Base-by-base conservation (phyloP, 2,797 vertebrate genomes). In the Peromyscus attwateri region DNA sequence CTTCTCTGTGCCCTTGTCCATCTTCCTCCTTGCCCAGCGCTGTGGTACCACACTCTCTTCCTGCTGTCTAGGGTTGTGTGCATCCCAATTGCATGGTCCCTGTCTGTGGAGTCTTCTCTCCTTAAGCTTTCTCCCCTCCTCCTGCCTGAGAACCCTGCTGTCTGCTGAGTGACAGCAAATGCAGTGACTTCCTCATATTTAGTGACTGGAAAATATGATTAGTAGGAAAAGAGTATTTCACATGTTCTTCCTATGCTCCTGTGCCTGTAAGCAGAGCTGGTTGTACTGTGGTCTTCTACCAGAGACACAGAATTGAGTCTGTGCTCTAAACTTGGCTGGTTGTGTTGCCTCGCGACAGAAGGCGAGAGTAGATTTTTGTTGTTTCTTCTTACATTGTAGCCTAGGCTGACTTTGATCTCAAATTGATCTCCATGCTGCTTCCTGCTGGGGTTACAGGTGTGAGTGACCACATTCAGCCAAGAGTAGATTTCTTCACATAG, bases 191-290 rank as follows among this genome's bases (percentile, higher is more conserved):
- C 57, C 89, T 94, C 80, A 85, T 76, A 88, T 89, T 87, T 73
- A 80, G 25, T 85, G 31, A 76, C 40, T 87, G n/a, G 10, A 89
- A 92, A 70, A 91, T 95, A 66, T 88, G 89, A 40, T 62, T 89
- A 66, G 7, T 77, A 71, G 60, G 71, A 92, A 91, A 84, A n/a
- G 29, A 9, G 46, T 82, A 3, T 23, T 77, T 89, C 27, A 49
- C 43, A 3, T 87, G 73, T 96, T 76, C 27, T 23, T 76, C 29
- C 34, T 91, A 43, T 70, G 23, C 8, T 40, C 21, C 2, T 8
- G 3, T 84, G 12, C 70, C 55, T 88, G 3, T 29, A 55, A 13
- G 37, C 13, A 93, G 68, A 94, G 21, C 17, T 80, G 62, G 29
- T 76, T 83, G 46, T 21, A 73, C 31, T 87, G 83, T 87, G 23